These are phyloP conservation scores for Toxotes chatareus DNA, from an alignment of 2,113 vertebrate genomes.

Conservation along the genomic window DNA sequence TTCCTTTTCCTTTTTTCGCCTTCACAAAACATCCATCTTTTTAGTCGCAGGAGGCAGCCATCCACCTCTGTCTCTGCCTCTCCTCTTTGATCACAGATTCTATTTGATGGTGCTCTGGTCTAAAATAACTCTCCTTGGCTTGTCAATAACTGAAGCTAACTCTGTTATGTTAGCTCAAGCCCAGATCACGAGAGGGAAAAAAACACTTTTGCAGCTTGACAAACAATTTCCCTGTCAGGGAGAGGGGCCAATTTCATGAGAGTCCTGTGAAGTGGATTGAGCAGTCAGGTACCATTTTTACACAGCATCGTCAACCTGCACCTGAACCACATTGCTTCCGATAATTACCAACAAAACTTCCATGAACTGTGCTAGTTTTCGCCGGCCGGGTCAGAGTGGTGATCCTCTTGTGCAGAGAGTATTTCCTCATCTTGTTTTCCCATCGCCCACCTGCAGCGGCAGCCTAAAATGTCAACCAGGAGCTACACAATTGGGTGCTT, in stretches of 20 bases:
- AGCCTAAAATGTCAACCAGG: constrained; percentile 66
- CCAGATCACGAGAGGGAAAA: constrained; percentile 52
- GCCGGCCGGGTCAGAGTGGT: constrained; percentile 8
- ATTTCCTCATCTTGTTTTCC: constrained; percentile 39
- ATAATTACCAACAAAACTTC: constrained; percentile 8
- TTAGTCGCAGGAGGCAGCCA: constrained; percentile 69
- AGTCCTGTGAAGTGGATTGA: constrained; percentile 45
- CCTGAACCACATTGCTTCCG: constrained; percentile 10
- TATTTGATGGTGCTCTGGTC: constrained; percentile 80
- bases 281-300: constrained; percentile 29
- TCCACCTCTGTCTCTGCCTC: constrained; percentile 74
- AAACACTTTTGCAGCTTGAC: constrained; percentile 61
- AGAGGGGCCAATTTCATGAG: constrained; percentile 29
- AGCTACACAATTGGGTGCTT: constrained; percentile 40
- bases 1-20: constrained; percentile 55
- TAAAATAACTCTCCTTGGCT: constrained; percentile 76
- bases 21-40: constrained; percentile 71
- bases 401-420: constrained; percentile 10
- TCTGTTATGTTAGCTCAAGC: constrained; percentile 73
- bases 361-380: constrained; percentile 18
- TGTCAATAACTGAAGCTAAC: constrained; percentile 78
- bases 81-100: constrained; percentile 83
- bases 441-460: constrained; percentile 55
- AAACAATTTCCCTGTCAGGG: constrained; percentile 60
- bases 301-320: neutral